Conservation (phyloP, 2,888 invertebrate species). For the Agrochola litura region DNA sequence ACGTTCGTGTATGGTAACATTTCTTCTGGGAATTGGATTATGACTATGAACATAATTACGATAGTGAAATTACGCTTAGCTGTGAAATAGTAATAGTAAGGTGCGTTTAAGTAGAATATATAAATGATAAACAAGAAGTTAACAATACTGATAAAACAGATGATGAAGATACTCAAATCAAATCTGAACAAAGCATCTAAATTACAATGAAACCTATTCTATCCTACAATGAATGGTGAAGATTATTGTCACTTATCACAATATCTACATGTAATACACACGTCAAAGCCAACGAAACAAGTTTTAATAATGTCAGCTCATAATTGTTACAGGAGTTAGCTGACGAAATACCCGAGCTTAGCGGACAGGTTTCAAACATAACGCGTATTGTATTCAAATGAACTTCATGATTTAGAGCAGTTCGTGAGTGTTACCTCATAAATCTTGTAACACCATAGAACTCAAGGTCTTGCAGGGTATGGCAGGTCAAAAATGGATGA, state of each 20-base stretch:
- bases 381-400: constrained; percentile 84
- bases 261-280: constrained; percentile 47
- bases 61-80: not conserved
- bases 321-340: constrained; percentile 55
- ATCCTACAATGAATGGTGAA: constrained; percentile 20
- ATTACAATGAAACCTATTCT: constrained; percentile 28
- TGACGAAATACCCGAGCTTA: constrained; percentile 51
- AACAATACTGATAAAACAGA: not conserved
- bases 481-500: constrained; percentile 42
- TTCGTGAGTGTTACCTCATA: constrained; percentile 73
- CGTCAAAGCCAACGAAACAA: constrained; percentile 63
- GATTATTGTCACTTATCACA: constrained; percentile 39
- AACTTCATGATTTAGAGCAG: constrained; percentile 77
- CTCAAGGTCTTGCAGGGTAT: constrained; percentile 54
- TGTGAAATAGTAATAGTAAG: not conserved
- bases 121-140: not conserved
- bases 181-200: constrained; percentile 8
- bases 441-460: constrained; percentile 67
- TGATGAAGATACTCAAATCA: not conserved
- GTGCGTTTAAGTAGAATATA: not conserved
- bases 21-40: constrained; percentile 34
- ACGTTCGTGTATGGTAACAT: constrained; percentile 16
- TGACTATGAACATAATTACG: constrained; percentile 9
- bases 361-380: constrained; percentile 74
- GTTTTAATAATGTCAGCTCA: constrained; percentile 49